Percentiles rank a stretch among this genome's conserved stretches.
Conservation (phyloP, 2,113 vertebrate genomes). For the Archilochus colubris region DNA sequence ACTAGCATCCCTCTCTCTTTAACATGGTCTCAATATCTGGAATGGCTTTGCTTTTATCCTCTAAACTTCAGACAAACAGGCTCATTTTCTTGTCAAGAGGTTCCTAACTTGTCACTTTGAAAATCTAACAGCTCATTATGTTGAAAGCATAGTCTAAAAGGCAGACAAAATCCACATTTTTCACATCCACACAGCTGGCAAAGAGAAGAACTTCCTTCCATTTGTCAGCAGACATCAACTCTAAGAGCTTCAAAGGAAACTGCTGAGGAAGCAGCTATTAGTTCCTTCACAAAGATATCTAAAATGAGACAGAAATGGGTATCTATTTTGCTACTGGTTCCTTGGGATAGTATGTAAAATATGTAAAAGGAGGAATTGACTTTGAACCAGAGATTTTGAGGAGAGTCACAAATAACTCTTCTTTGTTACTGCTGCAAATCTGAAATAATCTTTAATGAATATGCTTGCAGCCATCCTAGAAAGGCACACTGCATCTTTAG, state of each 20-base stretch:
- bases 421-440: background rate
- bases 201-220: background rate
- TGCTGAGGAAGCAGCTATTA: background rate
- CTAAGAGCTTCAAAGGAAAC: background rate
- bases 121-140: background rate
- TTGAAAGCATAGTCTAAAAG: background rate
- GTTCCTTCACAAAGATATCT: background rate
- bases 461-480: background rate
- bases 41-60: slow-evolving; percentile 8
- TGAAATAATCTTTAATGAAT: background rate
- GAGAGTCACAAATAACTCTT: background rate
- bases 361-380: background rate
- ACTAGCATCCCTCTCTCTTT: background rate
- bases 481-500: background rate
- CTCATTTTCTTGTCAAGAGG: background rate
- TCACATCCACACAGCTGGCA: background rate
- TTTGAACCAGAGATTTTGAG: background rate
- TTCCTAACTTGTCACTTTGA: background rate
- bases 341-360: background rate
- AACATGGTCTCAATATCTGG: background rate
- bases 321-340: background rate
- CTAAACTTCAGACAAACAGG: background rate
- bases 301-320: background rate
- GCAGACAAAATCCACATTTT: background rate
- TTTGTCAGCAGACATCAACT: slow-evolving; percentile 17